Conservation (phyloP, 2,113 vertebrate species). For the Maccullochella peelii region DNA sequence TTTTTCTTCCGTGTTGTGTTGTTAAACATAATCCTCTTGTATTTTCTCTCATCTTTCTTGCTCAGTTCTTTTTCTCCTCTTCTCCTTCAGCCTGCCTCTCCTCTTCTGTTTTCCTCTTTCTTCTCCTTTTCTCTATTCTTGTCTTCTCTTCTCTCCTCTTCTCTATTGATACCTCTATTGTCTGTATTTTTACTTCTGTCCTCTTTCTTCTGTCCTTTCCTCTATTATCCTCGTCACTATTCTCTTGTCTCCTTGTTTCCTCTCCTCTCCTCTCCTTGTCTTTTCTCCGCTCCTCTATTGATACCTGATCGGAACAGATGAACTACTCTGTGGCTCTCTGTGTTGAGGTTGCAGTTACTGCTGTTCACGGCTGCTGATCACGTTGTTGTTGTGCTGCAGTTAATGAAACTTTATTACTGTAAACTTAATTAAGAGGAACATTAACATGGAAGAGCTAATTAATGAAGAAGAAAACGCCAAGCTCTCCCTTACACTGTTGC, state of each 20-base stretch:
- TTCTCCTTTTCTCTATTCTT: neutral
- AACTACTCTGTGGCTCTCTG: neutral
- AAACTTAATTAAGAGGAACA: slow-evolving; percentile 46
- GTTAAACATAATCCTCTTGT: neutral
- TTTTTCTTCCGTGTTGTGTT: neutral
- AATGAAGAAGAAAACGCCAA: slow-evolving; percentile 5
- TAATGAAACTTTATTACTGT: slow-evolving; percentile 50
- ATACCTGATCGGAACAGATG: neutral
- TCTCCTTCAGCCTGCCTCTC: too few relatives aligned
- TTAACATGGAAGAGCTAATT: slow-evolving; percentile 28
- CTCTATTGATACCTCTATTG: too few relatives aligned
- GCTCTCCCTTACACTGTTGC: neutral
- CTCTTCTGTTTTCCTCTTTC: neutral
- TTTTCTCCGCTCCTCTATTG: neutral
- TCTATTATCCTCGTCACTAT: neutral
- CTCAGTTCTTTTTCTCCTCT: neutral
- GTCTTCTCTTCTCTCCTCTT: neutral
- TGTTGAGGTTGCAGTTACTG: neutral
- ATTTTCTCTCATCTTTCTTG: neutral
- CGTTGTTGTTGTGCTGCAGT: slow-evolving; percentile 20
- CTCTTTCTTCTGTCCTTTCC: neutral
- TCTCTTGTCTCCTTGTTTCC: neutral
- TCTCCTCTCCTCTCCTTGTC: neutral
- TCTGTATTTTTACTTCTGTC: too few relatives aligned
- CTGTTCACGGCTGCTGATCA: slow-evolving; percentile 15